These are phyloP conservation scores for Eulemur mongoz DNA, from an alignment of 2,797 vertebrate species.

Conservation along the genomic window DNA sequence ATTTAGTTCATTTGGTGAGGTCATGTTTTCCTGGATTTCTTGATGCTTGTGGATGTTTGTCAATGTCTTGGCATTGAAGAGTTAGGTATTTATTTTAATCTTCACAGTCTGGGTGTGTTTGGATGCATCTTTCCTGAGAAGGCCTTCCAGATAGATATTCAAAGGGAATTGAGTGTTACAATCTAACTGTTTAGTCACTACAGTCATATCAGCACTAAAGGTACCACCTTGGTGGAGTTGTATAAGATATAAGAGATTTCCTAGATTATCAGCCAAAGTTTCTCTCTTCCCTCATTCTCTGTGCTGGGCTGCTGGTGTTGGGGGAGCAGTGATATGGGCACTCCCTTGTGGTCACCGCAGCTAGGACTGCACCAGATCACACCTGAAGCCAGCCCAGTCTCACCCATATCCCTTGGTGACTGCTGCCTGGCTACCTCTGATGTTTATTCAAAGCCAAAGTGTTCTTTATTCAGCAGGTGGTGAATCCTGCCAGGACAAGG, in stretches of 20 bases:
- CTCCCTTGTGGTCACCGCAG: not conserved
- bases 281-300: not conserved
- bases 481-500: not conserved
- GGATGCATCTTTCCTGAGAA: not conserved
- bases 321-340: not conserved
- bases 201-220: not conserved
- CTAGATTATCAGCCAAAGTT: not conserved
- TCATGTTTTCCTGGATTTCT: not conserved
- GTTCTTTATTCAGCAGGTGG: not conserved
- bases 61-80: not conserved
- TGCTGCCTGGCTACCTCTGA: not conserved
- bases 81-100: not conserved
- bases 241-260: not conserved
- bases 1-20: not conserved
- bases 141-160: not conserved
- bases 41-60: not conserved
- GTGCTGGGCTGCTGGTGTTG: not conserved
- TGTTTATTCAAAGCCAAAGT: not conserved
- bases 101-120: not conserved
- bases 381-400: not conserved
- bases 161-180: not conserved
- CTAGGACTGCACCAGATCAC: not conserved
- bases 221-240: not conserved
- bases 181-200: not conserved
- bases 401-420: not conserved